A percentile compares a stretch with the other conserved stretches of the same genome.
These are phyloP conservation scores for Pangasius larnaudii DNA, from an alignment of 2,797 vertebrate genomes.

Conservation along the genomic window DNA sequence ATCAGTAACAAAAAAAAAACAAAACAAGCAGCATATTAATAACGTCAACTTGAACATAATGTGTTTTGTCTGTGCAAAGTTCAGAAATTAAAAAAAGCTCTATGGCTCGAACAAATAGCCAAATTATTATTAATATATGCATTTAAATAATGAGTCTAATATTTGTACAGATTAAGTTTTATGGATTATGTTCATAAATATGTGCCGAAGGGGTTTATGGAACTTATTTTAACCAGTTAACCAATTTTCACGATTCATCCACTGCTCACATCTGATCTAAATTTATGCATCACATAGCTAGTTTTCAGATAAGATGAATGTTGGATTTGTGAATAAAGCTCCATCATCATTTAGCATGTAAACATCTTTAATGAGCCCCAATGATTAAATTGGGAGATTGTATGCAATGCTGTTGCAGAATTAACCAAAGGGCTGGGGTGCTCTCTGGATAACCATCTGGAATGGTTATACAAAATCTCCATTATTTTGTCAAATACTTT, in stretches of 20 bases:
- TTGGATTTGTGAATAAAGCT: neutral
- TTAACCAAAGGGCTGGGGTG: neutral
- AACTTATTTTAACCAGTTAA: neutral
- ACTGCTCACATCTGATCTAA: neutral
- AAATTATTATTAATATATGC: neutral
- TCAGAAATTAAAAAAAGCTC: neutral
- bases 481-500: neutral
- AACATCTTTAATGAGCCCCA: slow-evolving; percentile 10
- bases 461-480: neutral
- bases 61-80: neutral
- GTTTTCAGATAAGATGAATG: slow-evolving; percentile 1
- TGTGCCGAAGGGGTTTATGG: neutral
- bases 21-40: neutral
- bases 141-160: neutral
- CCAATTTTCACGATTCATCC: neutral
- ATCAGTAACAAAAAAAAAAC: neutral
- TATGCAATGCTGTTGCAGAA: neutral
- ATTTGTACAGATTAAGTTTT: neutral
- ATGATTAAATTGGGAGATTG: neutral
- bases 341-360: neutral
- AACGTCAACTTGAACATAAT: neutral
- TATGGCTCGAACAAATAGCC: neutral
- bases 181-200: neutral
- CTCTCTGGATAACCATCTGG: neutral
- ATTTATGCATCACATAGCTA: neutral